A percentile compares a stretch with the other conserved stretches of the same genome.
These are phyloP conservation scores for Rhyacophila brunnea DNA, from an alignment of 1,140 invertebrate genomes.

Conservation along the genomic window DNA sequence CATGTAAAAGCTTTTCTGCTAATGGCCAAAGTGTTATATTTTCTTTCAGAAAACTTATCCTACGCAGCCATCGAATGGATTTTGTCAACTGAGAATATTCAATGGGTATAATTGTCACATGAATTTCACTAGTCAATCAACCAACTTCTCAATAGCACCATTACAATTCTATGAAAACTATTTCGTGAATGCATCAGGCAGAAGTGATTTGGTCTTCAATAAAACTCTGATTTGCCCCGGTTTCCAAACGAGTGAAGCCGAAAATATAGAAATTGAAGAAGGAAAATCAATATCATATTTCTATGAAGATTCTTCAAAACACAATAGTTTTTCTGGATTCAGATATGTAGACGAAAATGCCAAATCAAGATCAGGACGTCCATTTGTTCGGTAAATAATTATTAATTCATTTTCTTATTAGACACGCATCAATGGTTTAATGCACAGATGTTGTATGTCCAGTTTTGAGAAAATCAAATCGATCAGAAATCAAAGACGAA, in stretches of 20 bases:
- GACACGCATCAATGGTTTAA: no score
- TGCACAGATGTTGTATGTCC: no score
- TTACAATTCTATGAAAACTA: slow-evolving; percentile 40
- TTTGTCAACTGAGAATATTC: slow-evolving; percentile 65
- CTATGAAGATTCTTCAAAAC: slow-evolving; percentile 13
- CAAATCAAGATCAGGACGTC: slow-evolving; percentile 47
- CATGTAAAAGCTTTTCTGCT: no score
- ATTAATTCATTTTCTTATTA: slow-evolving; percentile 4
- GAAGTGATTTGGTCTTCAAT: slow-evolving; percentile 15
- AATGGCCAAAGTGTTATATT: no score
- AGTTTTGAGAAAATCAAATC: no score
- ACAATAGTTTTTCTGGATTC: slow-evolving; percentile 1
- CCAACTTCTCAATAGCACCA: slow-evolving; percentile 29
- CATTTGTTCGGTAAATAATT: slow-evolving; percentile 43
- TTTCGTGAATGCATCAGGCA: slow-evolving; percentile 25
- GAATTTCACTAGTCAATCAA: slow-evolving; percentile 14
- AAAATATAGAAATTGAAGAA: slow-evolving; percentile 32
- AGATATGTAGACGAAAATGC: slow-evolving; percentile 40
- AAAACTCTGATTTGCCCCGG: slow-evolving; percentile 39
- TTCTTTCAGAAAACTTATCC: slow-evolving; percentile 61
- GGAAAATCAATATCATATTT: slow-evolving; percentile 35
- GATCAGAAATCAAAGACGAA: no score
- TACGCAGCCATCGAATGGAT: slow-evolving; percentile 53
- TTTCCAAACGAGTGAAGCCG: slow-evolving; percentile 3
- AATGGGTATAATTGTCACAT: slow-evolving; percentile 40